These are phyloP conservation scores for Zapornia atra DNA, from an alignment of 2,113 vertebrate species.

Conservation along the genomic window DNA sequence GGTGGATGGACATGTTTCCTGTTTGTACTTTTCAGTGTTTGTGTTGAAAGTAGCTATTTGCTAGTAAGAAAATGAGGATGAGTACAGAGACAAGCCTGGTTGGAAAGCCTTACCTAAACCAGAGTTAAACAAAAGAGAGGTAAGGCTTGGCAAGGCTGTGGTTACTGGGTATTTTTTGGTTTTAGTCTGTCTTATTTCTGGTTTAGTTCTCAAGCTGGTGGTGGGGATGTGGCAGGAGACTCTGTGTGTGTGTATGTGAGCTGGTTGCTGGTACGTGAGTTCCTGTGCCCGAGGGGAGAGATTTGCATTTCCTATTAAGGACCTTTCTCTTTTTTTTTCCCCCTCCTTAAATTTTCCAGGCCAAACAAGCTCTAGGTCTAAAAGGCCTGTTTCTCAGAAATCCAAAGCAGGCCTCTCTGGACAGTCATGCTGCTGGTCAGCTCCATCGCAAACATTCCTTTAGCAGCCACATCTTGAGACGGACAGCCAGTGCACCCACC, in stretches of 20 bases:
- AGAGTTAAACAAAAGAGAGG: not conserved
- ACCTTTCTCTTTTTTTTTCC: not conserved
- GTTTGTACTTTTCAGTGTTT: too few species aligned
- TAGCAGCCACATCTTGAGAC: slow-evolving; percentile 90
- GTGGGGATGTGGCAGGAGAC: not conserved
- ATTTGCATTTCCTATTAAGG: not conserved
- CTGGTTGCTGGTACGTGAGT: not conserved
- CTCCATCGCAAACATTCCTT: slow-evolving; percentile 90
- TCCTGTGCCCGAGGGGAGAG: not conserved
- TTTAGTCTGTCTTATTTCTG: not conserved
- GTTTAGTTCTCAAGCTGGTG: not conserved
- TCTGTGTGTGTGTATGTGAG: not conserved
- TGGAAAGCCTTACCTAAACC: not conserved
- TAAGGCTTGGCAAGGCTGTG: not conserved
- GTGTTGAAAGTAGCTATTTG: not conserved
- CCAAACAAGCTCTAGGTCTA: slow-evolving; percentile 90
- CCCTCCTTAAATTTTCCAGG: slow-evolving; percentile 75
- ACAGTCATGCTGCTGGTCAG: slow-evolving; percentile 98
- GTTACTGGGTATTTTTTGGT: not conserved
- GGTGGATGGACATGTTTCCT: not conserved
- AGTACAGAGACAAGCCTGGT: not conserved
- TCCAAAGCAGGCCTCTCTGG: slow-evolving; percentile 96
- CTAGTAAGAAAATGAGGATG: not conserved
- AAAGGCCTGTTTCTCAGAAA: slow-evolving; percentile 98
- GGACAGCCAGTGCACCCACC: slow-evolving; percentile 95